These are phyloP conservation scores for Oreocharis arfaki DNA, from an alignment of 2,113 vertebrate genomes.

Conservation along the genomic window DNA sequence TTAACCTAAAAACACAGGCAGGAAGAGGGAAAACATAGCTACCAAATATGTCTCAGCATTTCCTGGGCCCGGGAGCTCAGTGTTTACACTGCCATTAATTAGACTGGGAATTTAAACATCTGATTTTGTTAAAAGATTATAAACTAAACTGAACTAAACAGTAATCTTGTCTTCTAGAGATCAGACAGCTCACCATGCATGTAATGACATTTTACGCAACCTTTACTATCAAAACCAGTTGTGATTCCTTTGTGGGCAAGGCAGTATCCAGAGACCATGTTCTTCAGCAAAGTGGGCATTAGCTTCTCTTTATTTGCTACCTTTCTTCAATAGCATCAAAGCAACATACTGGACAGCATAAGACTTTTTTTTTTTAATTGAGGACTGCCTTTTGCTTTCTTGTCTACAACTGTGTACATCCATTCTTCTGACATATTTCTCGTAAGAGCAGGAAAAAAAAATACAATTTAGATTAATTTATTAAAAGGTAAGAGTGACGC, in stretches of 20 bases:
- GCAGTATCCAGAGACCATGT: background rate
- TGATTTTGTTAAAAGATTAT: background rate
- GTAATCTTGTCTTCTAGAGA: background rate
- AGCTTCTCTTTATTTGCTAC: background rate
- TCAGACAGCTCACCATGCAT: background rate
- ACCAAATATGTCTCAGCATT: background rate
- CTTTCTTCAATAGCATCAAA: background rate
- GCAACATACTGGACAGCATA: background rate
- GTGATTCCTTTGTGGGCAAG: background rate
- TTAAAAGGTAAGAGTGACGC: background rate
- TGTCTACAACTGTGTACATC: background rate
- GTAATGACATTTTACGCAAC: background rate
- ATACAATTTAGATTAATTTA: background rate
- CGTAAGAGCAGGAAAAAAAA: background rate
- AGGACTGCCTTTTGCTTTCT: background rate
- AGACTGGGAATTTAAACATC: background rate
- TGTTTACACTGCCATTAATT: background rate
- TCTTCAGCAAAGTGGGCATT: background rate
- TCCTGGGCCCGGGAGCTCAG: background rate
- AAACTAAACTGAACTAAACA: background rate
- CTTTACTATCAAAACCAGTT: background rate
- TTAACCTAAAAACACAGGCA: background rate
- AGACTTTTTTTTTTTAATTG: background rate
- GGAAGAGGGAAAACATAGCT: background rate
- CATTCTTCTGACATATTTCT: background rate